phyloP scores from a whole-genome alignment of 2,113 vertebrate genomes.

The Lophura nycthemera region DNA sequence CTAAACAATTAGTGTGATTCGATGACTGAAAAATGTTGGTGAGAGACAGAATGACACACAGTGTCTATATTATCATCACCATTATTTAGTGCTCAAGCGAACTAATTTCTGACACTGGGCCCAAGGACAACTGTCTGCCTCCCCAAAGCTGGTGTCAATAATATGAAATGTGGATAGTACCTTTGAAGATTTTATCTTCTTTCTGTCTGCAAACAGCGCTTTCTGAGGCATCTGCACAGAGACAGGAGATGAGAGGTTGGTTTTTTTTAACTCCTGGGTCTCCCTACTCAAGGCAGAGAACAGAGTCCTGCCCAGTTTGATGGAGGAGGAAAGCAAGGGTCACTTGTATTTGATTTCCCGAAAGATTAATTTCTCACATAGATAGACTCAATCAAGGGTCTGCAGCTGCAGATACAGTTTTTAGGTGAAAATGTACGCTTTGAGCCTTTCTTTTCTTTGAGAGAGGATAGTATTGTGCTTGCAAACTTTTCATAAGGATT shows the following conservation, averaged over 20 bases:
- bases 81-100: neutral
- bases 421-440: neutral
- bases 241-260: neutral
- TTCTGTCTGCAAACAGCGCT: neutral
- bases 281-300: neutral
- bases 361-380: neutral
- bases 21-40: neutral
- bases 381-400: neutral
- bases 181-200: neutral
- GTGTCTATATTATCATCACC: neutral
- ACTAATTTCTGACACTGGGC: neutral
- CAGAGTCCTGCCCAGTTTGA: neutral
- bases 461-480: neutral
- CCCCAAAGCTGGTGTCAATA: neutral
- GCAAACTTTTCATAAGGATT: neutral
- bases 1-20: neutral
- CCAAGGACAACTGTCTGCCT: neutral
- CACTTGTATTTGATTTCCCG: neutral
- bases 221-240: neutral
- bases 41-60: neutral
- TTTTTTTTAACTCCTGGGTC: neutral
- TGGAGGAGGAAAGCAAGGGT: neutral
- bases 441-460: neutral
- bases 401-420: slow-evolving; percentile 13
- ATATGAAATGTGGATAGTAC: neutral